These are phyloP conservation scores for Benitochromis conjunctus DNA, from an alignment of 2,113 vertebrate genomes.

Conservation along the genomic window DNA sequence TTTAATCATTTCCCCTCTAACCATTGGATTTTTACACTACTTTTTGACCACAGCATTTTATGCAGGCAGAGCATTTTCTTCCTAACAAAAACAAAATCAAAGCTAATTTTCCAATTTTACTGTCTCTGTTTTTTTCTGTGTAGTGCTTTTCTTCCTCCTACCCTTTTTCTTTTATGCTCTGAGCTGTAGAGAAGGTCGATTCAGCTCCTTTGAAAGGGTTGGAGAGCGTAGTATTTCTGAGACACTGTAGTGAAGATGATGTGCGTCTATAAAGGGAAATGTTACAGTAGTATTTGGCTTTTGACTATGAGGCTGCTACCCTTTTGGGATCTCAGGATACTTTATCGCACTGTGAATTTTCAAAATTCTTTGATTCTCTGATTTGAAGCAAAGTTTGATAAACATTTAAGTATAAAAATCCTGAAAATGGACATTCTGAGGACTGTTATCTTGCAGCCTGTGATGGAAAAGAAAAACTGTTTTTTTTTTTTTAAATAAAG, in stretches of 20 bases:
- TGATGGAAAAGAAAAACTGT: too few relatives aligned
- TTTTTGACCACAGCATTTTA: neutral
- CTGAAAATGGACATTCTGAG: neutral
- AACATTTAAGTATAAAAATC: neutral
- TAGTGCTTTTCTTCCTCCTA: neutral
- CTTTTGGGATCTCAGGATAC: neutral
- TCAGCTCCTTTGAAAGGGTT: neutral
- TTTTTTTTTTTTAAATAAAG: too few relatives aligned
- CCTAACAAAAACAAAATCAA: neutral
- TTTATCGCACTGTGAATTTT: neutral
- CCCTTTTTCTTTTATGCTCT: neutral
- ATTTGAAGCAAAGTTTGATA: neutral
- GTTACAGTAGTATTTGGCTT: neutral
- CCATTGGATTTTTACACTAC: neutral
- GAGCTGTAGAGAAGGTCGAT: neutral
- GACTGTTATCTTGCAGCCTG: neutral
- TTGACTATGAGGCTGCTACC: neutral
- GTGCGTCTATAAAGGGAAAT: neutral
- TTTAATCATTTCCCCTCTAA: neutral
- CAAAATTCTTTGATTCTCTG: neutral
- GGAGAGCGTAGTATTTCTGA: neutral
- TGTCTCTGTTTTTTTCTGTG: neutral
- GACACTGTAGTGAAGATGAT: neutral
- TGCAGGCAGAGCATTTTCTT: neutral
- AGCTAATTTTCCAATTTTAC: neutral